phyloP scores from a whole-genome alignment of 2,888 invertebrate genomes.

The Drosophila demipolita region DNA sequence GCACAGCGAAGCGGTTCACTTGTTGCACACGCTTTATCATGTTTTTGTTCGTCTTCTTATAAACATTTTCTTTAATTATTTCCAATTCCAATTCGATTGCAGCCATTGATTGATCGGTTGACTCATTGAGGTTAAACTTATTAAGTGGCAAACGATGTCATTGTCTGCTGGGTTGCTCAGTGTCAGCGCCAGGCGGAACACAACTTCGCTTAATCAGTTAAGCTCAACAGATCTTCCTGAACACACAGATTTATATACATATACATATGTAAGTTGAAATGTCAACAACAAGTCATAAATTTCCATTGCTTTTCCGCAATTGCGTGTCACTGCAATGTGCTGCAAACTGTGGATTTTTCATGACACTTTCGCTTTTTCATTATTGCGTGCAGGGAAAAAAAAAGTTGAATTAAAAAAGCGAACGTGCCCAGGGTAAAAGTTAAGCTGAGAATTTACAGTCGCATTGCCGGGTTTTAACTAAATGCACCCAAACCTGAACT shows the following conservation, averaged over 20 bases:
- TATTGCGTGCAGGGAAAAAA: slow-evolving; percentile 47
- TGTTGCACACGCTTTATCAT: slow-evolving; percentile 1
- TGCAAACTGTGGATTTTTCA: slow-evolving; percentile 19
- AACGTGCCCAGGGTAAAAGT: slow-evolving; percentile 71
- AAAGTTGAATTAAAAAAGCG: slow-evolving; percentile 24
- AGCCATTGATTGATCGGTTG: slow-evolving; percentile 63
- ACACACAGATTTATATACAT: not conserved
- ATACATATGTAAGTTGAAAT: not conserved
- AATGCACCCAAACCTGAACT: slow-evolving; percentile 22
- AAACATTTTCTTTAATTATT: slow-evolving; percentile 28
- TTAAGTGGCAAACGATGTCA: slow-evolving; percentile 74
- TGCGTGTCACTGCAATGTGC: slow-evolving; percentile 31
- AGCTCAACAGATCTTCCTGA: slow-evolving; percentile 20
- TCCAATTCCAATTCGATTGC: slow-evolving; percentile 34
- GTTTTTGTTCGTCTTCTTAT: slow-evolving; percentile 1
- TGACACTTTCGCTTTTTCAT: slow-evolving; percentile 70
- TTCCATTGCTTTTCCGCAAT: slow-evolving; percentile 52
- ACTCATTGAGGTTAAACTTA: slow-evolving; percentile 67
- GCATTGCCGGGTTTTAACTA: slow-evolving; percentile 38
- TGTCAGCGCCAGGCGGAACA: slow-evolving; percentile 25
- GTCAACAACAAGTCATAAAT: slow-evolving; percentile 35
- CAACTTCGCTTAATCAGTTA: slow-evolving; percentile 30
- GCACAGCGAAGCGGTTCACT: slow-evolving; percentile 32
- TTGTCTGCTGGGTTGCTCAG: slow-evolving; percentile 45
- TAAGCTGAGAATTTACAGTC: slow-evolving; percentile 61